Percentiles rank a stretch among this genome's conserved stretches.
Conservation (phyloP, 1,140 invertebrate species). For the Cydia amplana region DNA sequence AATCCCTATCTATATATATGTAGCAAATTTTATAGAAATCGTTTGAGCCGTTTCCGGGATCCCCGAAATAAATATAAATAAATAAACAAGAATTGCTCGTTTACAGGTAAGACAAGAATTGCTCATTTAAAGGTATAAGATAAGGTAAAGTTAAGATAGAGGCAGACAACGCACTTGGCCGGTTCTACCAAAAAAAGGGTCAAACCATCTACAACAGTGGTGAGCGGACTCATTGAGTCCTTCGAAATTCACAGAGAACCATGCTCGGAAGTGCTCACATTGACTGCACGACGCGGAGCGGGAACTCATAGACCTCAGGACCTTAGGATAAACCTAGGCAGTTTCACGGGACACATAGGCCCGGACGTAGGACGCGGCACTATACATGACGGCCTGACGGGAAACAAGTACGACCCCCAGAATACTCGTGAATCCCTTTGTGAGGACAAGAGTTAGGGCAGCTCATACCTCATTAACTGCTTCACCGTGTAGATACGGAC, state of each 20-base stretch:
- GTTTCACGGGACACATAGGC: not conserved
- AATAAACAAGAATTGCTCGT: too few species aligned
- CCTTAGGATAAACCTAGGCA: not conserved
- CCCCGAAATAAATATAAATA: too few species aligned
- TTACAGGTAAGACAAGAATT: too few species aligned
- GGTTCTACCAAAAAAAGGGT: not conserved
- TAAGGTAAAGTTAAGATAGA: too few species aligned
- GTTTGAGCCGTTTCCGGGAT: too few species aligned
- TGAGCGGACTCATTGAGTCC: not conserved
- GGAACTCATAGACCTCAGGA: not conserved
- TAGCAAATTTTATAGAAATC: too few species aligned
- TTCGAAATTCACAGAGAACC: not conserved
- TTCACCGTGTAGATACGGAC: conserved; percentile 27
- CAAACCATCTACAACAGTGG: conserved; percentile 22
- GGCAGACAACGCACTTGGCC: too few species aligned
- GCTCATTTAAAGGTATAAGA: too few species aligned
- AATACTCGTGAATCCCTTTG: not conserved
- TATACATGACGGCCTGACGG: not conserved
- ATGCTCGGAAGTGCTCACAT: not conserved
- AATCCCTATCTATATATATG: too few species aligned
- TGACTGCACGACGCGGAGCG: not conserved
- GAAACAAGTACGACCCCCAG: not conserved
- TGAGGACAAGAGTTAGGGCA: not conserved
- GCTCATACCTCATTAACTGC: conserved; percentile 5
- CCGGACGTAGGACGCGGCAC: not conserved